These are phyloP conservation scores for Zosterops pallidus DNA, from an alignment of 2,113 vertebrate genomes.

Conservation along the genomic window DNA sequence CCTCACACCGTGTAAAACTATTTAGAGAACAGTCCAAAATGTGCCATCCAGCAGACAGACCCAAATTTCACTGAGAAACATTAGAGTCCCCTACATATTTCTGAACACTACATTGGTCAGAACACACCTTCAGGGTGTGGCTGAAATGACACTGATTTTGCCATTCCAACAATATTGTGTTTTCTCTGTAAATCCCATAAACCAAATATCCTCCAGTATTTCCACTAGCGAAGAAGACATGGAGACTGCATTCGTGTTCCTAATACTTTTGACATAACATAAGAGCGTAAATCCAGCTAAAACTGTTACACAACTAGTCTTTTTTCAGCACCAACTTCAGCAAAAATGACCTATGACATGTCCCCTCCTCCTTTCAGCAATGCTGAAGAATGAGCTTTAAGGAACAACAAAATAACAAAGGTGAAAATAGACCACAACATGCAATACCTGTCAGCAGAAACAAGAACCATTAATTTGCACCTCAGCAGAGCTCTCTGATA, in stretches of 20 bases:
- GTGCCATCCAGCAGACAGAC: neutral
- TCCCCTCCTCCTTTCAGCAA: neutral
- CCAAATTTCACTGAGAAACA: neutral
- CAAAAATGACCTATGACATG: neutral
- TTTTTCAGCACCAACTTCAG: slow-evolving; percentile 17
- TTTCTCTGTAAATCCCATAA: neutral
- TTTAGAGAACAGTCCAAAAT: neutral
- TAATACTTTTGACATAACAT: neutral
- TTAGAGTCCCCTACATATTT: neutral
- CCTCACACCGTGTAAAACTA: neutral
- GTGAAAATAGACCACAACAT: neutral
- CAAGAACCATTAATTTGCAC: neutral
- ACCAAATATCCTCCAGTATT: neutral
- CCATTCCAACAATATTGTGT: neutral
- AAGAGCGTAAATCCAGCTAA: slow-evolving; percentile 6
- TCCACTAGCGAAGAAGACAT: neutral
- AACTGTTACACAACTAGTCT: slow-evolving; percentile 9
- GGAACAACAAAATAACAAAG: neutral
- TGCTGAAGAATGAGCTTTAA: neutral
- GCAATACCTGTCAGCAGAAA: neutral
- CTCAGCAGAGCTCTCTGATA: neutral
- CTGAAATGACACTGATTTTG: neutral
- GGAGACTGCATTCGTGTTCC: neutral
- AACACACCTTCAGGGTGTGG: neutral
- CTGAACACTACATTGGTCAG: neutral